phyloP scores from a whole-genome alignment of 2,888 invertebrate species.

The Enchytraeus crypticus region DNA sequence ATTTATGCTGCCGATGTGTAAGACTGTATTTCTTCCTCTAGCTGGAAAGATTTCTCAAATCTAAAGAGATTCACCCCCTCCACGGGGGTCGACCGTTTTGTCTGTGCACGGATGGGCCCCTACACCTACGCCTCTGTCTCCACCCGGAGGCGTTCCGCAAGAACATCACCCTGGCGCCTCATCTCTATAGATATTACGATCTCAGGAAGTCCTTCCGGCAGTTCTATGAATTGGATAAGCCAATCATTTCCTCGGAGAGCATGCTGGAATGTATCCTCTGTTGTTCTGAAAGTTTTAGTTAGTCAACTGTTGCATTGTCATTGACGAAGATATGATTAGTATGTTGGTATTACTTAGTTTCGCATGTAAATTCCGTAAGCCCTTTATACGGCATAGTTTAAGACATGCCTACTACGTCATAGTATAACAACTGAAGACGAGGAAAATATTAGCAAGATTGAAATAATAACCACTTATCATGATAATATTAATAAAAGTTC shows the following conservation, averaged over 20 bases:
- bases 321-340: not conserved
- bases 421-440: no score
- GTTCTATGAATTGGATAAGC: slow-evolving; percentile 55
- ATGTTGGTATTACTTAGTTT: not conserved
- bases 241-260: slow-evolving; percentile 63
- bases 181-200: slow-evolving; percentile 70
- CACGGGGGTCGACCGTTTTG: slow-evolving; percentile 48
- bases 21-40: no score
- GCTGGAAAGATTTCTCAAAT: slow-evolving; percentile 67
- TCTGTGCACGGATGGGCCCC: slow-evolving; percentile 57
- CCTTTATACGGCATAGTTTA: no score
- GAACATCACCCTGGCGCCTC: slow-evolving; percentile 73
- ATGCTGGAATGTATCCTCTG: slow-evolving; percentile 80
- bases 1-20: no score
- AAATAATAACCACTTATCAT: no score
- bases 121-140: slow-evolving; percentile 72
- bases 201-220: slow-evolving; percentile 74
- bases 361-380: no score
- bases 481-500: no score
- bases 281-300: no score
- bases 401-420: no score
- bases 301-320: not conserved
- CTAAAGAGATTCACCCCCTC: slow-evolving; percentile 47
- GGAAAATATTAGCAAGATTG: no score
- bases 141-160: slow-evolving; percentile 64